These are phyloP conservation scores for Drosophila buzzatii DNA, from an alignment of 2,888 invertebrate species.

Conservation along the genomic window DNA sequence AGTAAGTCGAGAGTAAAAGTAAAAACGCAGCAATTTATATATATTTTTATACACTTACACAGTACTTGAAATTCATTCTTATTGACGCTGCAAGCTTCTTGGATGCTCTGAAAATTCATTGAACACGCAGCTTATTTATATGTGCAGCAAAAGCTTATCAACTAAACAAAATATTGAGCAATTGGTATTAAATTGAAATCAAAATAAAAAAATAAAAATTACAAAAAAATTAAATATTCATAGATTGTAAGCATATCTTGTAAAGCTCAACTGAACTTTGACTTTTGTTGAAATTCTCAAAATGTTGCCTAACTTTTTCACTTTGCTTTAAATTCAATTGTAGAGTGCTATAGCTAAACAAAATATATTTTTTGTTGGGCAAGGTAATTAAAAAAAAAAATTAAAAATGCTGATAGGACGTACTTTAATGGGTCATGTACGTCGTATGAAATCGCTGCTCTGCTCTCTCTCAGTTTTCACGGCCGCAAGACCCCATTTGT, in stretches of 20 bases:
- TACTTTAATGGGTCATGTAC: constrained; percentile 28
- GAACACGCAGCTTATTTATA: constrained; percentile 13
- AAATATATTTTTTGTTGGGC: constrained; percentile 13
- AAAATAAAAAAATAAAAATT: not conserved
- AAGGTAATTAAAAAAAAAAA: constrained; percentile 32
- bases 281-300: not conserved
- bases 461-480: not conserved
- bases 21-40: not conserved
- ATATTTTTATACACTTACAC: constrained; percentile 39
- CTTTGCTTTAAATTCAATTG: too few relatives aligned
- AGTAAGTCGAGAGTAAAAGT: not conserved
- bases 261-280: not conserved
- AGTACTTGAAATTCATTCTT: constrained; percentile 43
- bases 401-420: constrained; percentile 27
- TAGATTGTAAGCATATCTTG: too few relatives aligned
- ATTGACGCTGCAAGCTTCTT: not conserved
- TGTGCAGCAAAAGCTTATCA: constrained; percentile 22
- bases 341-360: not conserved
- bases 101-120: not conserved
- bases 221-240: not conserved
- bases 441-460: not conserved
- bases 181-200: not conserved
- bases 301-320: too few relatives aligned
- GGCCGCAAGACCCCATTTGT: not conserved
- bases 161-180: constrained; percentile 5